These are phyloP conservation scores for Lepidochitona cinerea DNA, from an alignment of 2,888 invertebrate species.

Conservation along the genomic window DNA sequence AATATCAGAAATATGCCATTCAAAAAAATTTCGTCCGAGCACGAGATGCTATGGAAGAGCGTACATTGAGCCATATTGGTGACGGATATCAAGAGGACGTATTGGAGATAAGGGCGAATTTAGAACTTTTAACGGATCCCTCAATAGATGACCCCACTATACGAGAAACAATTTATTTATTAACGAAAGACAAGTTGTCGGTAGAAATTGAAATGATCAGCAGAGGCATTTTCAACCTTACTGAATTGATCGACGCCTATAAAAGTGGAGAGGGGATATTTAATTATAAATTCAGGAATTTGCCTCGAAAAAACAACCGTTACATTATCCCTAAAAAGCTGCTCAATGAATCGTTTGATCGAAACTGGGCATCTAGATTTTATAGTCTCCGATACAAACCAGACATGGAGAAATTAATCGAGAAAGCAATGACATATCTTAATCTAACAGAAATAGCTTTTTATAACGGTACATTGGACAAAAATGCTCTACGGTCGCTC, in stretches of 20 bases:
- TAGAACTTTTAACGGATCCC: constrained; percentile 16
- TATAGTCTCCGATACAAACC: constrained; percentile 32
- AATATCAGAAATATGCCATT: constrained; percentile 46
- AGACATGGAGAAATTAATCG: constrained; percentile 32
- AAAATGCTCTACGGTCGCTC: background rate
- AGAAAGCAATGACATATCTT: constrained; percentile 20
- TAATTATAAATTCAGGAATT: constrained; percentile 41
- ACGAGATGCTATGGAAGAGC: constrained; percentile 57
- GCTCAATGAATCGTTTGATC: constrained; percentile 38
- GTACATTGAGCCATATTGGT: constrained; percentile 42
- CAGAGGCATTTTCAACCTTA: constrained; percentile 41
- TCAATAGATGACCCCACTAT: constrained; percentile 10
- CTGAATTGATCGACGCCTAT: constrained; percentile 43
- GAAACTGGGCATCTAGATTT: constrained; percentile 29
- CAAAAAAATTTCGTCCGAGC: constrained; percentile 52
- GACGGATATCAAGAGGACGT: constrained; percentile 33
- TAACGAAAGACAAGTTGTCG: constrained; percentile 32
- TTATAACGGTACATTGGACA: constrained; percentile 10
- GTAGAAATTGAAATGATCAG: constrained; percentile 41
- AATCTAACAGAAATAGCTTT: constrained; percentile 27
- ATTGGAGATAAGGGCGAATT: constrained; percentile 30
- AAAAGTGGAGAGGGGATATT: constrained; percentile 46
- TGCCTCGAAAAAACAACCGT: constrained; percentile 34
- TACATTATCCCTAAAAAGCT: constrained; percentile 47
- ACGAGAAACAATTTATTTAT: constrained; percentile 30